phyloP scores from a whole-genome alignment of 2,797 vertebrate genomes.

The Sebastes goodei region DNA sequence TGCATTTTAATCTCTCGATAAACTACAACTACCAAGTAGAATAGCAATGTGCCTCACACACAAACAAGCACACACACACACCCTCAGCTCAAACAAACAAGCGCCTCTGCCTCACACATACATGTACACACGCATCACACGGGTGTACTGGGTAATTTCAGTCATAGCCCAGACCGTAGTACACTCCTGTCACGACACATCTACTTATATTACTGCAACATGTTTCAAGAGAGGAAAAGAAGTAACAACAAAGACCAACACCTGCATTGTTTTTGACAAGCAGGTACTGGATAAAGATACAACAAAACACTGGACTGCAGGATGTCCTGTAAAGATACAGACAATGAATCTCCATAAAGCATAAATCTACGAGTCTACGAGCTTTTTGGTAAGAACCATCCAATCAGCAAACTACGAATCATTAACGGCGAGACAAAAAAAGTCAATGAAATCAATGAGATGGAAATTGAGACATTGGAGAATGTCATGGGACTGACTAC shows the following conservation, averaged over 20 bases:
- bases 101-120: no score
- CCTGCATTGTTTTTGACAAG: not conserved
- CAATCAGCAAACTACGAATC: not conserved
- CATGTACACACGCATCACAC: rapidly evolving
- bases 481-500: not conserved
- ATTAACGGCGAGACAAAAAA: not conserved
- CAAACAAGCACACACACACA: no score
- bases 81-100: no score
- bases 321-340: not conserved
- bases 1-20: no score
- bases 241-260: not conserved
- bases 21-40: no score
- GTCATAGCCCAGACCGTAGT: no score
- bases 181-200: not conserved
- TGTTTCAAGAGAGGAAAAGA: not conserved
- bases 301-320: not conserved
- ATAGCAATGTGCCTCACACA: no score
- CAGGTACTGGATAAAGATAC: not conserved
- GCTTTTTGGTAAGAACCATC: not conserved
- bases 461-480: not conserved
- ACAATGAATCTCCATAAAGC: not conserved
- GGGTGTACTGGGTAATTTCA: rapidly evolving
- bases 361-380: not conserved
- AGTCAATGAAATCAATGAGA: not conserved
- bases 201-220: not conserved